Percentiles rank a stretch among this genome's conserved stretches.
phyloP scores from a whole-genome alignment of 1,140 invertebrate species.

The Bombyx mandarina region DNA sequence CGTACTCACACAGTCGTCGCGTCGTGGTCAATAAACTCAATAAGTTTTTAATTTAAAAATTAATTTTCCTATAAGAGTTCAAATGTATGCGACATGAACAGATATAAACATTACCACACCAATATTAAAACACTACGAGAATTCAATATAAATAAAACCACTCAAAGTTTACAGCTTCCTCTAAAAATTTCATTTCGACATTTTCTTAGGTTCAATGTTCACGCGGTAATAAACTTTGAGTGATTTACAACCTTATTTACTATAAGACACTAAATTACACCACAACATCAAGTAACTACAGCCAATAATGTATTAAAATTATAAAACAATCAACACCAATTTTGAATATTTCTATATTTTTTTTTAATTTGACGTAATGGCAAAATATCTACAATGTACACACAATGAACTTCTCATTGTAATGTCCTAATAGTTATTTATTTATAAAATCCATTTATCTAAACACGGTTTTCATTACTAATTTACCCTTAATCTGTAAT shows the following conservation, averaged over 20 bases:
- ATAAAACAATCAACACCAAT: slow-evolving; percentile 73
- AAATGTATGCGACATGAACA: slow-evolving; percentile 54
- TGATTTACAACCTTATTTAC: slow-evolving; percentile 46
- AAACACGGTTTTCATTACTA: no score
- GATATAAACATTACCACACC: slow-evolving; percentile 66
- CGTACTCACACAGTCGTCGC: slow-evolving; percentile 51
- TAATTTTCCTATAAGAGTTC: slow-evolving; percentile 41
- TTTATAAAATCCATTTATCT: slow-evolving; percentile 17
- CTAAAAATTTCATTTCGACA: slow-evolving; percentile 3
- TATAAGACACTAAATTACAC: slow-evolving; percentile 70
- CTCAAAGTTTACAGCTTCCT: slow-evolving; percentile 33
- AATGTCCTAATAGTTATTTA: slow-evolving; percentile 35
- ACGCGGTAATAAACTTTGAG: slow-evolving; percentile 29
- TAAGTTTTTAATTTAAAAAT: slow-evolving; percentile 37
- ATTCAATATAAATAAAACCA: slow-evolving; percentile 53
- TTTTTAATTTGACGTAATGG: slow-evolving; percentile 62
- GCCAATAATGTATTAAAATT: slow-evolving; percentile 58
- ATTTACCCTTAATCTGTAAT: no score
- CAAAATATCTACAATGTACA: slow-evolving; percentile 68
- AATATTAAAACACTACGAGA: slow-evolving; percentile 59
- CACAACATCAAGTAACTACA: slow-evolving; percentile 72
- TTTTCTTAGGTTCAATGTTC: neutral
- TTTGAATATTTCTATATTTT: slow-evolving; percentile 68
- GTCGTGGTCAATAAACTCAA: no score
- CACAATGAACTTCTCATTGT: slow-evolving; percentile 53